A percentile compares a stretch with the other conserved stretches of the same genome.
Evolutionary conservation across 2,888 invertebrate species (phyloP).

Genomic region (Euphydryas editha): DNA sequence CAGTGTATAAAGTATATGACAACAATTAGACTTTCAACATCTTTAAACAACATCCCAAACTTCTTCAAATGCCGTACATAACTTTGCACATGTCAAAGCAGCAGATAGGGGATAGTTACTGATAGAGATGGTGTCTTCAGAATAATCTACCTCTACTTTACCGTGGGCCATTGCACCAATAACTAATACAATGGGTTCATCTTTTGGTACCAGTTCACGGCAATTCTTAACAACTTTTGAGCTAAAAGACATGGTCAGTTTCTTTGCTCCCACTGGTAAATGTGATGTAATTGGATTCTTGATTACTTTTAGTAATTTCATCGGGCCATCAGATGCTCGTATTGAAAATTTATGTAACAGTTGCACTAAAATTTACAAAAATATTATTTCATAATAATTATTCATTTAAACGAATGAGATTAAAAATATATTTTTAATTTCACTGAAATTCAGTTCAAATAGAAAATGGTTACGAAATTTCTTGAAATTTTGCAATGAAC

Average conservation of each 20-base stretch:
- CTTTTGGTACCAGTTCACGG: conserved; percentile 89
- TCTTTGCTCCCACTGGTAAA: conserved; percentile 96
- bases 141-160: conserved; percentile 93
- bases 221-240: conserved; percentile 88
- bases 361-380: conserved; percentile 89
- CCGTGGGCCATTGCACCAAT: conserved; percentile 99
- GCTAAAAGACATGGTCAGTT: conserved; percentile 95
- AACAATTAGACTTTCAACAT: not conserved
- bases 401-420: too few species aligned
- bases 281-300: conserved; percentile 98
- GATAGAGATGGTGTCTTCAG: conserved; percentile 95
- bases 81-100: conserved; percentile 97
- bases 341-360: conserved; percentile 97
- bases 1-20: too few species aligned
- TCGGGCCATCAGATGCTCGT: conserved; percentile 93
- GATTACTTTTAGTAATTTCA: conserved; percentile 96
- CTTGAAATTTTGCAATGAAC: too few species aligned
- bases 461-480: too few species aligned
- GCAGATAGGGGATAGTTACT: conserved; percentile 98
- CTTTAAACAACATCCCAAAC: conserved; percentile 90
- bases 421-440: too few species aligned
- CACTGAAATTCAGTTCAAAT: too few species aligned
- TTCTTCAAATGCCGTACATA: conserved; percentile 97
- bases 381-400: not conserved
- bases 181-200: conserved; percentile 94